Evolutionary conservation across 1,140 invertebrate species (phyloP), one percentile per base, ranked within the genome.

Genomic region (Micrasema longulum): DNA sequence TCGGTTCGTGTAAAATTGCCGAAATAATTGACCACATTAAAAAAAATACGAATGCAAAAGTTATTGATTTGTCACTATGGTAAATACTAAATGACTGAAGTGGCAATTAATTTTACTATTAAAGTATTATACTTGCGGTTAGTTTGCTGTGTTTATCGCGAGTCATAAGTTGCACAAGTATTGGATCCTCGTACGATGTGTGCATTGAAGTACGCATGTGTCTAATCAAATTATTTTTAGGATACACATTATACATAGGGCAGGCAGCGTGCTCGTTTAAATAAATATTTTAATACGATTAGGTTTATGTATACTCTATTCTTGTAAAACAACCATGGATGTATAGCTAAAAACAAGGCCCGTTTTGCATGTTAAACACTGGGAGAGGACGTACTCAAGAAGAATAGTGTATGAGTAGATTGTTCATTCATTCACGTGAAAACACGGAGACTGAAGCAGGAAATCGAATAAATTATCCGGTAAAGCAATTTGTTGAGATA

Each of bases 331-430:
- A 26, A 11, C 12, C 23, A n/a, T 12, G 52, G 14, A n/a, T 31
- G 26, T 20, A 23, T 55, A 60, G 55, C n/a, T 20, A 36, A 38
- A n/a, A 12, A 41, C 60, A 48, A 14, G 20, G n/a, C 60, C 26
- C 22, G 60, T 48, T 48, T 45, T 47, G 60, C 41, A 64, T 64
- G 60, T 47, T 64, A 64, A 64, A 64, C 26, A 64, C 26, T 64
- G 23, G 10, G 41, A 64, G 60, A 64, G 60, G 60, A 64, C 43
- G 60, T 20, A 64, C 60, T 26, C 60, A 31, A 14, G 41, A 45
- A n/a, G 60, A 64, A 64, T 64, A 22, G 60, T 31, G 18, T 64
- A 64, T 47, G 43, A 64, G 60, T 31, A 12, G 50, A 53, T 41
- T 41, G 36, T 64, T 26, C 60, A 64, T 47, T 47, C 60, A 64